phyloP scores from a whole-genome alignment of 2,888 invertebrate genomes.

The Muschampia plurimacula region DNA sequence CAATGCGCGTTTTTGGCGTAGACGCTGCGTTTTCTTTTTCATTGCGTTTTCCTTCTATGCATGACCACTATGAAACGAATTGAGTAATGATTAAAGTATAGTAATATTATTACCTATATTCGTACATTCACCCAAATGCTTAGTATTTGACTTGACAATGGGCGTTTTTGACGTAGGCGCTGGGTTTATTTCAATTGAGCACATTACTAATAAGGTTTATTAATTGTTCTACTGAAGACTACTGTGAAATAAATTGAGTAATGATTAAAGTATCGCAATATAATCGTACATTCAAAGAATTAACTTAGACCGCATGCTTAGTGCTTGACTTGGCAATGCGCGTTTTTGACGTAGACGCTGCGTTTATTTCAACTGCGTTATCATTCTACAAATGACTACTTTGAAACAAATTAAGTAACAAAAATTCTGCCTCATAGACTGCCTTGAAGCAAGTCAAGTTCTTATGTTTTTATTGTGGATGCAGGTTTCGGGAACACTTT shows the following conservation, averaged over 20 bases:
- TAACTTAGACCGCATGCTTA: background rate
- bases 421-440: no score
- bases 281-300: conserved; percentile 5
- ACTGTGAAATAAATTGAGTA: no score
- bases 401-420: no score
- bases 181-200: background rate
- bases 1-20: background rate
- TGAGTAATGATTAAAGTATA: no score
- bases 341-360: background rate
- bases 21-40: background rate
- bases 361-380: background rate
- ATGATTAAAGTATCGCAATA: background rate
- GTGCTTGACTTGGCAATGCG: background rate
- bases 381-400: background rate
- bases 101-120: background rate
- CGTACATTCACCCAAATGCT: background rate
- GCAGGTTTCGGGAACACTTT: no score
- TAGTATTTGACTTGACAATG: background rate
- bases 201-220: background rate
- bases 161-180: conserved; percentile 4
- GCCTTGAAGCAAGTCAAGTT: no score
- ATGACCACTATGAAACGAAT: no score
- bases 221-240: background rate
- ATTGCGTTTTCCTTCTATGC: background rate
- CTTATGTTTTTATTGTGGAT: no score